Conservation (phyloP, 2,797 vertebrate species). For the Thamnophis elegans region DNA sequence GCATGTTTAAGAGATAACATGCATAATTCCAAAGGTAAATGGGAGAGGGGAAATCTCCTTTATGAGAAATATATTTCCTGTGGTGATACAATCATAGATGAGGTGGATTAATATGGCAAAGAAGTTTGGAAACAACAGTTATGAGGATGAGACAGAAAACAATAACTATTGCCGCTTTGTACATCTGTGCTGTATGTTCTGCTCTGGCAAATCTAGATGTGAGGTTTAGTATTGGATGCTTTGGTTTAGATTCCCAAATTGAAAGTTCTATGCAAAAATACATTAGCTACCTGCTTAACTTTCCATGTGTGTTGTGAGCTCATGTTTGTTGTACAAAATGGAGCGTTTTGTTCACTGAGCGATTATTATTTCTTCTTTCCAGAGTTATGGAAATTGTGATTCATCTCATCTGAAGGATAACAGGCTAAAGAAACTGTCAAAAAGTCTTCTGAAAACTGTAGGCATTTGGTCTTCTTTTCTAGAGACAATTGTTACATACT, state of each 20-base stretch:
- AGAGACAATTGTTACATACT: background rate
- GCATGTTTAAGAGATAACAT: background rate
- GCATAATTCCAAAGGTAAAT: background rate
- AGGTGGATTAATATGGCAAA: background rate
- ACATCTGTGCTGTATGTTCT: background rate
- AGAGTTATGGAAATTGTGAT: background rate
- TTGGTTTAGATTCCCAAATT: background rate
- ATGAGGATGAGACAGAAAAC: background rate
- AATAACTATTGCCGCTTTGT: background rate
- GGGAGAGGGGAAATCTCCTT: background rate
- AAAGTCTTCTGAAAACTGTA: background rate
- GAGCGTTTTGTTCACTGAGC: background rate
- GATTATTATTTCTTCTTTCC: background rate
- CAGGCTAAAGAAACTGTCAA: background rate
- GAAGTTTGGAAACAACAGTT: background rate
- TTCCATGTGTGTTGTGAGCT: background rate
- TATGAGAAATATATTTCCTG: background rate
- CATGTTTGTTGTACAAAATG: background rate
- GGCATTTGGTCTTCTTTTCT: background rate
- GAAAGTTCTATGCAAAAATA: background rate
- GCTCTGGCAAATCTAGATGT: background rate
- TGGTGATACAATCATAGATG: background rate
- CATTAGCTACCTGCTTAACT: background rate
- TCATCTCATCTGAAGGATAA: background rate
- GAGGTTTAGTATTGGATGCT: background rate